Evolutionary conservation across 53 echinoderm and acorn worm genomes (phyloP), one percentile per base, ranked within the genome.

Genomic region (Antedon mediterranea): DNA sequence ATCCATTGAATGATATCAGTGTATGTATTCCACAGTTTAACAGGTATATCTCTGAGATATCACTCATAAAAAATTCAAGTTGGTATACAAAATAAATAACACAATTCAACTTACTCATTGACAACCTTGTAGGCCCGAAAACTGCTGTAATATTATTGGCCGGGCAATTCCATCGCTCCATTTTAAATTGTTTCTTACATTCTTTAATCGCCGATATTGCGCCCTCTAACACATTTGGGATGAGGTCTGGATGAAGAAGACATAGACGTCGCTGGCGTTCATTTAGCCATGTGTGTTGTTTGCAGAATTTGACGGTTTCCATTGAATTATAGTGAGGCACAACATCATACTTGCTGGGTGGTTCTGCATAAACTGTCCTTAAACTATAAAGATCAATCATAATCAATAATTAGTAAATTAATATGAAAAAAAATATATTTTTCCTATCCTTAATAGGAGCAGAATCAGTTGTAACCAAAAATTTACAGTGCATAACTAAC

Each of bases 121-220:
- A 44, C 79, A 93, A 78, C 76, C 82, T 81, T 30, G 83, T 93
- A 32, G 84, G 86, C 42, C 93, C 93, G 72, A 95, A 92, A 0
- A 95, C 87, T 18, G 86, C 91, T 30, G 97, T 92, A 71, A 91
- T 89, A 70, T 95, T 95, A 72, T 85, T 87, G 30, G 92, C 73
- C 0, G 97, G 97, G 30, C 97, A 95, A 43, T 95, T 95, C 97
- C 97, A 95, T 15, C 97, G 78, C 29, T 88, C 73, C 34, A 88
- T 83, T 72, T 82, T 83, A 84, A 95, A 95, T 80, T 89, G 89
- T 77, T 84, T 85, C 44, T 89, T 86, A 78, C 97, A 95, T 85
- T 95, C 91, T 34, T 72, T 82, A 43, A 95, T 91, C 71, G 85
- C 97, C 20, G 83, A 74, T 72, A 89, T 79, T 14, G 88, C 92